A percentile compares a stretch with the other conserved stretches of the same genome.
These are phyloP conservation scores for Labroides dimidiatus DNA, from an alignment of 2,797 vertebrate genomes.

Conservation along the genomic window DNA sequence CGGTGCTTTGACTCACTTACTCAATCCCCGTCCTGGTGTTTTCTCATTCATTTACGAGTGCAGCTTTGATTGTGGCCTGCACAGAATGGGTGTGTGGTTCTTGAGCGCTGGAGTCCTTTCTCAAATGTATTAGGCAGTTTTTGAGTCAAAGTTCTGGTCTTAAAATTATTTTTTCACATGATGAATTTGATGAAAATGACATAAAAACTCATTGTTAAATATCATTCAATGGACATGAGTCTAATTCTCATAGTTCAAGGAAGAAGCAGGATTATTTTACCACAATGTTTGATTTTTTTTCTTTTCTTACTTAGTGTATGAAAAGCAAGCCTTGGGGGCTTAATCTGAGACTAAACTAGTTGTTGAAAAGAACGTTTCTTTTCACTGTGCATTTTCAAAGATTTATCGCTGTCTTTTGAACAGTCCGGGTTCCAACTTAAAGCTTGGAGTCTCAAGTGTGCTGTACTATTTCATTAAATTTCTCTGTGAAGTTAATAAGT, in stretches of 20 bases:
- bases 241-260: not conserved
- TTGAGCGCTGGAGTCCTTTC: slow-evolving; percentile 39
- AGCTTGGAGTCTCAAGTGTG: not conserved
- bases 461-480: slow-evolving; percentile 15
- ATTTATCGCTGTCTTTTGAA: slow-evolving; percentile 37
- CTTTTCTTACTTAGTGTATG: not conserved
- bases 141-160: not conserved
- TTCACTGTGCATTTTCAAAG: not conserved
- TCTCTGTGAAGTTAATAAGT: slow-evolving; percentile 18
- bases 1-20: slow-evolving; percentile 42
- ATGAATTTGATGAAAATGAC: not conserved
- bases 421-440: slow-evolving; percentile 2
- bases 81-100: slow-evolving; percentile 43
- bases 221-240: not conserved
- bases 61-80: slow-evolving; percentile 53
- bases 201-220: not conserved
- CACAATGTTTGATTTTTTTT: not conserved
- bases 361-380: not conserved
- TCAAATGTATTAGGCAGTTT: slow-evolving; percentile 26
- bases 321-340: not conserved
- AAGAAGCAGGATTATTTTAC: not conserved
- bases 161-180: not conserved
- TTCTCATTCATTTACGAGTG: slow-evolving; percentile 47
- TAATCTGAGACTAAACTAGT: not conserved
- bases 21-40: slow-evolving; percentile 36